A percentile compares a stretch with the other conserved stretches of the same genome.
phyloP scores from a whole-genome alignment of 2,888 invertebrate genomes.

The Liodrosophila aerea region DNA sequence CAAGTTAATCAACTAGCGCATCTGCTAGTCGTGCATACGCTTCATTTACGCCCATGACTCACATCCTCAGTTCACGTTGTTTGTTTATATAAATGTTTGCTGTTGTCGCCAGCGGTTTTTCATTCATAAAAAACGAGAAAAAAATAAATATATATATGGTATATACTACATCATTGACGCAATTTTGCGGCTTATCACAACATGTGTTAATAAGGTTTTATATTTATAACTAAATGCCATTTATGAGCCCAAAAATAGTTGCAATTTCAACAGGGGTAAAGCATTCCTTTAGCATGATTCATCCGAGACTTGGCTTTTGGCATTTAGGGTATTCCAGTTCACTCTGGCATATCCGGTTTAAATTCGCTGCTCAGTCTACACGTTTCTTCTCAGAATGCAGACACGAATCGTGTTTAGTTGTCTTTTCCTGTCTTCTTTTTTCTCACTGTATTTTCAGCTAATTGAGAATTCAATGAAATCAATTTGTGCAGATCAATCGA shows the following conservation, averaged over 20 bases:
- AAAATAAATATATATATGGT: not conserved
- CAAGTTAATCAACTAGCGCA: no score
- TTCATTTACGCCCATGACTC: slow-evolving; percentile 36
- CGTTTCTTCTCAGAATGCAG: no score
- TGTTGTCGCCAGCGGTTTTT: slow-evolving; percentile 13
- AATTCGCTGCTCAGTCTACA: not conserved
- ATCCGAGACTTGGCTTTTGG: not conserved
- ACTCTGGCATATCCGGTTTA: slow-evolving; percentile 8
- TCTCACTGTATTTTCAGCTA: not conserved
- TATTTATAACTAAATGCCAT: not conserved
- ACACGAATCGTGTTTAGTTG: no score
- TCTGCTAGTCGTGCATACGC: not conserved
- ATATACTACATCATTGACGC: no score
- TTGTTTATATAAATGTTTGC: slow-evolving; percentile 18
- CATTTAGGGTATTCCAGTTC: not conserved
- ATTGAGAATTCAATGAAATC: slow-evolving; percentile 6
- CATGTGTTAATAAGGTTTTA: slow-evolving; percentile 15
- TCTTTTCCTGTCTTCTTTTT: not conserved
- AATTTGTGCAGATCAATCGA: slow-evolving; percentile 2
- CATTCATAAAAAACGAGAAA: slow-evolving; percentile 44
- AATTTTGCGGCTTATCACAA: slow-evolving; percentile 16
- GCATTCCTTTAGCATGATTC: no score
- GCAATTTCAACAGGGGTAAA: not conserved
- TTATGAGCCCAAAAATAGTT: not conserved
- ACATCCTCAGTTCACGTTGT: slow-evolving; percentile 40